These are phyloP conservation scores for Macroglossus sobrinus DNA, from an alignment of 2,113 vertebrate genomes.

Conservation along the genomic window DNA sequence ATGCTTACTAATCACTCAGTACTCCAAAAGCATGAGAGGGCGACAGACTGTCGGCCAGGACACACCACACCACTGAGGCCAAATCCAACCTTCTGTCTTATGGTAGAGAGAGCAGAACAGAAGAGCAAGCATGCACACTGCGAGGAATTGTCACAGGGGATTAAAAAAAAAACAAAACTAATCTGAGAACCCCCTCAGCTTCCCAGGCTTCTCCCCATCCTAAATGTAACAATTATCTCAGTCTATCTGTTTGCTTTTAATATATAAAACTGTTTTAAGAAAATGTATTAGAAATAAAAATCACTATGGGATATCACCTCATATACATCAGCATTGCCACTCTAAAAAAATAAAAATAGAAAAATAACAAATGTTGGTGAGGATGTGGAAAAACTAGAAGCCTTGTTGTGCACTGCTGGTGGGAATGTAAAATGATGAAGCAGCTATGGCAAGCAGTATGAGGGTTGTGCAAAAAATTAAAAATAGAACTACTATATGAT, in stretches of 20 bases:
- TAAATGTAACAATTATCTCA: background rate
- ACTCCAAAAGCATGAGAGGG: background rate
- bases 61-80: background rate
- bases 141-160: background rate
- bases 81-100: background rate
- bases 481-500: background rate
- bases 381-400: background rate
- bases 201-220: background rate
- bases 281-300: constrained; percentile 21
- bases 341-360: background rate
- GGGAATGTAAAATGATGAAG: background rate
- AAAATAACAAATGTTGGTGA: background rate
- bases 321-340: background rate
- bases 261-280: background rate
- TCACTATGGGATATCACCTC: background rate
- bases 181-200: background rate
- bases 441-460: background rate
- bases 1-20: constrained; percentile 22
- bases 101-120: background rate
- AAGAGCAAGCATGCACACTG: background rate
- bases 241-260: background rate
- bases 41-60: background rate
- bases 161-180: background rate
- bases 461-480: background rate
- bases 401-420: background rate